Percentiles rank a stretch among this genome's conserved stretches.
phyloP scores from a whole-genome alignment of 2,113 vertebrate genomes.

The Sinocyclocheilus anshuiensis region DNA sequence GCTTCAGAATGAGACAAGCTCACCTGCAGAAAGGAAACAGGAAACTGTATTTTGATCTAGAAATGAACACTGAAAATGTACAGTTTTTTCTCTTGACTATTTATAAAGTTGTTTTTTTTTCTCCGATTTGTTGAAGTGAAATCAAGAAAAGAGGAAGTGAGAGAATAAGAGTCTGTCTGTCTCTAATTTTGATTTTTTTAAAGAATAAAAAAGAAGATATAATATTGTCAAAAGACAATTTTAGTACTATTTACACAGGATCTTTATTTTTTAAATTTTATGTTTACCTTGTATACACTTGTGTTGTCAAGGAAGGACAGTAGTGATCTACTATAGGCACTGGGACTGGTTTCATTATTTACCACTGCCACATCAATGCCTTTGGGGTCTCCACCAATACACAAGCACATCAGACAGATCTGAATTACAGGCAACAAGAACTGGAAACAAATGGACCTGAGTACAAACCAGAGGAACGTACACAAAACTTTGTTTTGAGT shows the following conservation, averaged over 20 bases:
- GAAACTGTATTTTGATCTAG: not conserved
- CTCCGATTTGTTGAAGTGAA: not conserved
- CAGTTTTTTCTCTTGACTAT: not conserved
- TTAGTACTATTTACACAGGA: not conserved
- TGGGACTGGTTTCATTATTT: slow-evolving; percentile 74
- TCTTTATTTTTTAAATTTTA: not conserved
- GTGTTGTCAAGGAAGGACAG: slow-evolving; percentile 78
- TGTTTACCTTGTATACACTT: slow-evolving; percentile 73
- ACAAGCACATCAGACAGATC: slow-evolving; percentile 79
- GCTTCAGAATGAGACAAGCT: slow-evolving; percentile 70
- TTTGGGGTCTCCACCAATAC: slow-evolving; percentile 75
- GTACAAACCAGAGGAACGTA: not conserved
- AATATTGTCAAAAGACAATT: no score
- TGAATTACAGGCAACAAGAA: slow-evolving; percentile 81
- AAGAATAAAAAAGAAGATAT: no score
- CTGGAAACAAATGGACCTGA: slow-evolving; percentile 80
- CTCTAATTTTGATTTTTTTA: not conserved
- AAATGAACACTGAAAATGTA: not conserved
- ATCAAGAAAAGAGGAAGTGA: not conserved
- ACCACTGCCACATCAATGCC: slow-evolving; percentile 77
- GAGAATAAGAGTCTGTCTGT: slow-evolving; percentile 55
- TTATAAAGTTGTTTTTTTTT: not conserved
- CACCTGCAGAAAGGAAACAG: slow-evolving; percentile 63
- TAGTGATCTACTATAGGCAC: slow-evolving; percentile 66
- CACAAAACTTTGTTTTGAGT: not conserved